Base-by-base conservation (phyloP, 1,140 invertebrate species). In the Brachionus asplanchnoidis region DNA sequence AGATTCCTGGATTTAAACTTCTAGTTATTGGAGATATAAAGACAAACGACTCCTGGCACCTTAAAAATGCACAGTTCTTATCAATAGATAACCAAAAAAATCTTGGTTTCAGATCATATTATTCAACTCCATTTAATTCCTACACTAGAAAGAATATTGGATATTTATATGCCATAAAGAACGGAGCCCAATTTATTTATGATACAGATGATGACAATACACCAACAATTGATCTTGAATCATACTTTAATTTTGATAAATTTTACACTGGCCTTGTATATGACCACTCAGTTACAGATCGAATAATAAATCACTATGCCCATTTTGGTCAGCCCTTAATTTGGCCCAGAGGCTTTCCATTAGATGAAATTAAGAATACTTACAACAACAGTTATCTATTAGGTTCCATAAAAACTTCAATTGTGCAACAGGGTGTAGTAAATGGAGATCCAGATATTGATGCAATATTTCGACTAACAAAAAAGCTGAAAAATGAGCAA, bases 391-490 rank as follows among this genome's bases (percentile, higher is more conserved):
- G 77, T 12, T 86, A 86, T 68, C 7, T 46, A 8, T 28, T 80
- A 3, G 82, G 85, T 36, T 3, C 36, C n/a, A 85, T 28, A 17
- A 50, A 70, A 44, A 60, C 85, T 14, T 84, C 88, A 26, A 20
- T 85, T 12, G 87, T 88, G 42, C 88, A 88, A 84, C 88, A 89
- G 56, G 88, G 88, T n/a, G 36, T 89, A 9, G 88, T 88, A 5
- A 86, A 88, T 84, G 87, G 87, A 9, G 88, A 89, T 83, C 88
- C 88, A n/a, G 88, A 89, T 85, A 86, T 89, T 20, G 88, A 89
- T 84, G 88, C 88, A 11, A 86, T 89, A 68, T 88, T 86, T 85
- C 50, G 88, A 65, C 85, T 88, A 20, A 87, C 86, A 2, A 85
- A 86, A 50, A 86, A 87, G 60, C 23, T 36, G 12, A 53, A 26